phyloP scores from a whole-genome alignment of 2,113 vertebrate species.

The Serinus canaria region DNA sequence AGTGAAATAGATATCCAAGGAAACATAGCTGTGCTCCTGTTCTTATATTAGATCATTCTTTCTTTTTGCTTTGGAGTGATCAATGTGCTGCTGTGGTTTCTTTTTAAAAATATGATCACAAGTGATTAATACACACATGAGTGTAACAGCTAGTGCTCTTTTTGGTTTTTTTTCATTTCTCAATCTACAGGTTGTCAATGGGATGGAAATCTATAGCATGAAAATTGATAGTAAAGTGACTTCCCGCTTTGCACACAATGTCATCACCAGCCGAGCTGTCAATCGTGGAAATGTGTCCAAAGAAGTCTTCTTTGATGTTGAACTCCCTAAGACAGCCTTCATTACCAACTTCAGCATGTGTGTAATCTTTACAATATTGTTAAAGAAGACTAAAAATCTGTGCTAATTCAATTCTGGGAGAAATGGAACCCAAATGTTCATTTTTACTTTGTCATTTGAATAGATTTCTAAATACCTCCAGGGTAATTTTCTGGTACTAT shows the following conservation, averaged over 20 bases:
- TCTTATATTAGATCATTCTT: background rate
- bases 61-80: background rate
- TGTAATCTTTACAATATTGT: conserved; percentile 31
- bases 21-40: background rate
- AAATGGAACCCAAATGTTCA: background rate
- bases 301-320: conserved; percentile 87
- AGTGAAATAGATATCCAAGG: background rate
- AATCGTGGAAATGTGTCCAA: conserved; percentile 78
- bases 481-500: background rate
- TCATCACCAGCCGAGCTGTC: conserved; percentile 87
- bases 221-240: conserved; percentile 87
- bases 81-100: background rate
- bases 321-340: conserved; percentile 92
- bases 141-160: background rate
- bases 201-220: conserved; percentile 84
- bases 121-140: background rate
- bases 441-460: background rate
- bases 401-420: background rate
- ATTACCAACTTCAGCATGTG: conserved; percentile 94
- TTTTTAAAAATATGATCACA: background rate
- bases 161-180: background rate
- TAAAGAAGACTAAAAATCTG: background rate
- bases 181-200: conserved; percentile 62
- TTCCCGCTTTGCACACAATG: conserved; percentile 87
- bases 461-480: background rate